Evolutionary conservation across 2,888 invertebrate genomes (phyloP).

Genomic region (Dyspetes luteomarginatus): DNA sequence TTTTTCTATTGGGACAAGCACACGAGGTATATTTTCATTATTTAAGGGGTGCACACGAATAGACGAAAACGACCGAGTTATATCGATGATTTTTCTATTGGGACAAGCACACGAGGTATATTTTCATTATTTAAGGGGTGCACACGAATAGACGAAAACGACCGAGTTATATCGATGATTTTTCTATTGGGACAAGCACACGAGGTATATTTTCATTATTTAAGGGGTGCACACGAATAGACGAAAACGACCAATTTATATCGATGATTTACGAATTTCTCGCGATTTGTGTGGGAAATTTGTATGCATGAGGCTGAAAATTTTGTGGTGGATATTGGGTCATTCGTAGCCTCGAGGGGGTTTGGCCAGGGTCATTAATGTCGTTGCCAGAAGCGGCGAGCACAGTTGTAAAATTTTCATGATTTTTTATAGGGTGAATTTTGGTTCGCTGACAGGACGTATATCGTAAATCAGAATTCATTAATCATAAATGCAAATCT

Average conservation of each 20-base stretch:
- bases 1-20: too few species aligned
- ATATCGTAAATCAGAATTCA: slow-evolving; percentile 20
- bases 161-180: not conserved
- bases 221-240: not conserved
- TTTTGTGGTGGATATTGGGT: slow-evolving; percentile 7
- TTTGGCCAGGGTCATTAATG: slow-evolving; percentile 14
- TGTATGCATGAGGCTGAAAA: not conserved
- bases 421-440: too few species aligned
- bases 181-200: not conserved
- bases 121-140: too few species aligned
- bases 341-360: not conserved
- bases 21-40: too few species aligned
- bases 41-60: too few species aligned
- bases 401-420: too few species aligned
- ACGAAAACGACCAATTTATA: not conserved
- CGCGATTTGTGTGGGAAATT: not conserved
- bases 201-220: not conserved
- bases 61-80: too few species aligned
- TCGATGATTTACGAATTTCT: slow-evolving; percentile 1
- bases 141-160: too few species aligned
- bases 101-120: too few species aligned
- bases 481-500: not conserved
- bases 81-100: too few species aligned
- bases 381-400: not conserved
- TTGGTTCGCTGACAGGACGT: too few species aligned